Evolutionary conservation across 2,113 vertebrate species (phyloP).

Genomic region (Anser brachyrhynchus): DNA sequence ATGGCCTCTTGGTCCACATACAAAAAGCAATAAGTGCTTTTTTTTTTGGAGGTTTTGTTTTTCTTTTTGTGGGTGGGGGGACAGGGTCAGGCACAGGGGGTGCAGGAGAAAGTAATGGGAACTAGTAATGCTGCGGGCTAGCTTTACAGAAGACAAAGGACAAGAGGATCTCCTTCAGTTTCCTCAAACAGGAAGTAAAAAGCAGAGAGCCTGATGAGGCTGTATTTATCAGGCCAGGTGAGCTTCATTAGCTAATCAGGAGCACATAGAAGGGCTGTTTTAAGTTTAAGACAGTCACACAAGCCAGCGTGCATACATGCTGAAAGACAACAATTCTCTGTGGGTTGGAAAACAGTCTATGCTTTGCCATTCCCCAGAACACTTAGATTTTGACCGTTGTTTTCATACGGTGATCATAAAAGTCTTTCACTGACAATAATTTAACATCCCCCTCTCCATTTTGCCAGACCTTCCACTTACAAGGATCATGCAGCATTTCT

Average conservation of each 20-base stretch:
- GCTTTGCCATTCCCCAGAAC: neutral
- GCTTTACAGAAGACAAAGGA: neutral
- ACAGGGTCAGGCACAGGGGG: too few species aligned
- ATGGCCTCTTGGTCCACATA: accelerated
- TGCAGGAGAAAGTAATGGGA: accelerated
- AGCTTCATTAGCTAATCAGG: neutral
- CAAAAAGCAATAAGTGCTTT: neutral
- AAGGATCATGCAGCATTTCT: neutral
- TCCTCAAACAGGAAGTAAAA: neutral
- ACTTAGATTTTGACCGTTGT: neutral
- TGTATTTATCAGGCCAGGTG: neutral
- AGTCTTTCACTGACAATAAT: neutral
- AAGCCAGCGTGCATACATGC: neutral
- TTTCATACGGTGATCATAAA: neutral
- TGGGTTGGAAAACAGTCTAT: neutral
- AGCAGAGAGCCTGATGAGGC: neutral
- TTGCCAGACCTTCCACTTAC: neutral
- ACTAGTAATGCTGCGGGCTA: neutral
- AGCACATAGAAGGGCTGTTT: neutral
- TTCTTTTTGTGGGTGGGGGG: too few species aligned
- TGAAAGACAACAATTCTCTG: neutral
- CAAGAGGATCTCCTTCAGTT: neutral
- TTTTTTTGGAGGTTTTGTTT: too few species aligned
- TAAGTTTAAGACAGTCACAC: neutral
- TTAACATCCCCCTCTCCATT: neutral